Base-by-base conservation (phyloP, 1,140 invertebrate species). In the Drosophila micromelanica region DNA sequence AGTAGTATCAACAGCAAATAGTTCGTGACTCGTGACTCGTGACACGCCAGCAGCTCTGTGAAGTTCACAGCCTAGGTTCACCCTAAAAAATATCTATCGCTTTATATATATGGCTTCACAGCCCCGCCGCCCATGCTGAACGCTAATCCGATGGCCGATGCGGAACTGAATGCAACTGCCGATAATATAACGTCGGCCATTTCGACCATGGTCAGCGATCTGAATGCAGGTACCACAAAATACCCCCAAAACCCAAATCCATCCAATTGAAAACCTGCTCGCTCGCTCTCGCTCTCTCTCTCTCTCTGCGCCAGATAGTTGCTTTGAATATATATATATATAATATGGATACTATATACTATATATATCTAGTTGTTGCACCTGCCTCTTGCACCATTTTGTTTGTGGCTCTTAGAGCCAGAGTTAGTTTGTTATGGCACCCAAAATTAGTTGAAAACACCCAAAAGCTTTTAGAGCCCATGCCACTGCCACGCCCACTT, bases 171-270 rank as follows among this genome's bases (percentile, higher is more conserved):
- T 69, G 96, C 97, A 84, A 97, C 98, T 48, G 97, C 98, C 56
- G 97, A 99, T 93, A 98, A 97, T 52, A 97, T 98, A 56, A 98
- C 98, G 52, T 98, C 97, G 93, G 98, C 98, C 49, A 98, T 99
- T 97, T 98, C 97, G 54, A 98, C 97, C 40, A 95, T 99, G 74
- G 98, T 99, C 57, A 95, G 97, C 92, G 98, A 98, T 94, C 94
- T 99, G 27, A 98, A 99, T 93, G 97, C 97, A 94, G 97, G 96
- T 96, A 82, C 93, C 87, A 73, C 67, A 67, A 56, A 59, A 70
- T 52, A 32, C 11, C 37, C 37, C 49, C 13, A 7, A 43, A 40
- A 23, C 62, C 27, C 5, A 6, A 27, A 27, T 27, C 27, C 27
- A 27, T 1, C 32, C 7, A 35, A 7, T 35, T 35, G 30, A 15